phyloP scores from a whole-genome alignment of 2,797 vertebrate genomes.

The Artibeus lituratus region DNA sequence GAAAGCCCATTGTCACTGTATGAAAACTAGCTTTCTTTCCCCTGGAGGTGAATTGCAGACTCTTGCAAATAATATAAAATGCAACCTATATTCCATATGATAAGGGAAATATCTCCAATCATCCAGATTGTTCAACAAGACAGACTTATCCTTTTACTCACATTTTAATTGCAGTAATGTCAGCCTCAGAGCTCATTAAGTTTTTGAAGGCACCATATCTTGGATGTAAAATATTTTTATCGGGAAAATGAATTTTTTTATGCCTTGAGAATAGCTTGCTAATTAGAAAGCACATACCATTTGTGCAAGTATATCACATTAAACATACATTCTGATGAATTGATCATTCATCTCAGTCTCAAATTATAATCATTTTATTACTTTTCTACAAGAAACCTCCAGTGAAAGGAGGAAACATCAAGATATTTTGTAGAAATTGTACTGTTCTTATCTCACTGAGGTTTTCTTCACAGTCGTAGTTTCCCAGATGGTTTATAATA shows the following conservation, averaged over 20 bases:
- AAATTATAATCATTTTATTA: constrained; percentile 75
- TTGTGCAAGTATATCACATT: constrained; percentile 39
- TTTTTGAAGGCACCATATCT: constrained; percentile 57
- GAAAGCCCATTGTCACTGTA: constrained; percentile 33
- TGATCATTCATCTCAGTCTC: constrained; percentile 70
- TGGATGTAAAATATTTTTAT: constrained; percentile 68
- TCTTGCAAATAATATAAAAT: constrained; percentile 47
- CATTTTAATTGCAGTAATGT: constrained; percentile 66
- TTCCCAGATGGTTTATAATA: neutral
- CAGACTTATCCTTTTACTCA: constrained; percentile 54
- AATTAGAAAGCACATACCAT: constrained; percentile 75
- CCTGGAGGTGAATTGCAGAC: constrained; percentile 13
- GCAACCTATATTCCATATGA: constrained; percentile 23
- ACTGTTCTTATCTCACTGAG: neutral
- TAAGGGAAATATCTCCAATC: constrained; percentile 20
- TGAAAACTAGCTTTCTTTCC: constrained; percentile 45
- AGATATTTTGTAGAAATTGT: constrained; percentile 42
- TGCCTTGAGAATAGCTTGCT: constrained; percentile 61
- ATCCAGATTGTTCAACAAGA: constrained; percentile 53
- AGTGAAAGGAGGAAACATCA: constrained; percentile 31
- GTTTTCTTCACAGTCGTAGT: neutral
- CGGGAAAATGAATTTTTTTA: constrained; percentile 74
- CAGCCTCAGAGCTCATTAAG: constrained; percentile 63
- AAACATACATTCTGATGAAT: constrained; percentile 65
- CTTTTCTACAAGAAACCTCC: constrained; percentile 37